Percentiles rank a stretch among this genome's conserved stretches.
Evolutionary conservation across 2,888 invertebrate species (phyloP).

Genomic region (Strigamia crassipes): DNA sequence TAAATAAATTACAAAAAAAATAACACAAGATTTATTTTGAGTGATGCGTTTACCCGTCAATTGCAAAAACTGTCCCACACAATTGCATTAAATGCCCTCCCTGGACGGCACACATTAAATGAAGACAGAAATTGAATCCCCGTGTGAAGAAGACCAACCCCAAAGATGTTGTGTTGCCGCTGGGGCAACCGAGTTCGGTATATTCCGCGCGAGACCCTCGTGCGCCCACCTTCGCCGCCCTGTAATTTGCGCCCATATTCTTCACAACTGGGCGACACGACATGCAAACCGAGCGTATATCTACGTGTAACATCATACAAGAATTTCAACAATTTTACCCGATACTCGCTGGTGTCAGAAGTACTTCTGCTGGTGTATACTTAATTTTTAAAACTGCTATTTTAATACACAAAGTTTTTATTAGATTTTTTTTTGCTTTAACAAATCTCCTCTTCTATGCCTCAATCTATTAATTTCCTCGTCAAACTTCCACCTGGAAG

Average conservation of each 20-base stretch:
- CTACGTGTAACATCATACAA: background rate
- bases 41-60: background rate
- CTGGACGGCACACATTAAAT: background rate
- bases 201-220: background rate
- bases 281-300: background rate
- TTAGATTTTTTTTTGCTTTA: background rate
- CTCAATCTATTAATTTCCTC: background rate
- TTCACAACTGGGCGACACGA: background rate
- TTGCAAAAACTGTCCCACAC: background rate
- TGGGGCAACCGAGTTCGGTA: background rate
- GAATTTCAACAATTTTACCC: background rate
- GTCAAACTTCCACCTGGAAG: constrained; percentile 4
- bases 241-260: constrained; percentile 41
- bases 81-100: background rate
- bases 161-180: background rate
- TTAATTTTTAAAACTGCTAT: background rate
- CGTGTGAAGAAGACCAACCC: background rate
- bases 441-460: background rate
- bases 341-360: background rate
- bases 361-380: background rate
- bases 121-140: background rate
- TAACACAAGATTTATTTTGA: background rate
- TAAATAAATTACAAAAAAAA: constrained; percentile 8
- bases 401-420: background rate
- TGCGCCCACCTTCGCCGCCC: constrained; percentile 39